Evolutionary conservation across 2,797 vertebrate genomes (phyloP).

Genomic region (Sebastes diaconus): DNA sequence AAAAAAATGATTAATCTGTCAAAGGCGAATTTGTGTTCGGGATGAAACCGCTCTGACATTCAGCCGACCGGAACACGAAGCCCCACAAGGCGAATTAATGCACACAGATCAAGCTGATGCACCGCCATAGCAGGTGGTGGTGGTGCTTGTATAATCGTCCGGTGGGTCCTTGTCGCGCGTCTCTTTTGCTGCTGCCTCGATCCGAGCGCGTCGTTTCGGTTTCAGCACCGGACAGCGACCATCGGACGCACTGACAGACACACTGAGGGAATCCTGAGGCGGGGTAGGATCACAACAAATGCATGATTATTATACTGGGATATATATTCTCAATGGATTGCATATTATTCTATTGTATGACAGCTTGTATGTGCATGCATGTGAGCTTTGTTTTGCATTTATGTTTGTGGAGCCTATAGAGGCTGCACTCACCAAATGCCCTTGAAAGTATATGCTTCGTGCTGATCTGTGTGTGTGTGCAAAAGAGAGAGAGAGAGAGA

Average conservation of each 20-base stretch:
- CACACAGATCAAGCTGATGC: slow-evolving; percentile 44
- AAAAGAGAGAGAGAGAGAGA: not conserved
- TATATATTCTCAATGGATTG: not conserved
- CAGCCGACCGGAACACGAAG: slow-evolving; percentile 25
- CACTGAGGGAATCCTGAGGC: slow-evolving; percentile 62
- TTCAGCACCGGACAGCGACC: slow-evolving; percentile 83
- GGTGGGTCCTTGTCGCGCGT: slow-evolving; percentile 45
- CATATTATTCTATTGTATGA: not conserved
- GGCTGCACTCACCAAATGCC: slow-evolving; percentile 63
- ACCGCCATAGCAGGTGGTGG: slow-evolving; percentile 60
- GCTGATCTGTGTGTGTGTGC: not conserved
- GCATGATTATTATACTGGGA: not conserved
- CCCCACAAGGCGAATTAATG: slow-evolving; percentile 12
- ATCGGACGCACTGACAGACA: slow-evolving; percentile 36
- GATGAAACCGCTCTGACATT: slow-evolving; percentile 67
- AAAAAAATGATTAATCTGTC: slow-evolving; percentile 76
- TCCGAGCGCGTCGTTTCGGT: slow-evolving; percentile 72
- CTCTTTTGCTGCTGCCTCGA: slow-evolving; percentile 51
- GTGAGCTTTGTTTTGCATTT: slow-evolving; percentile 1
- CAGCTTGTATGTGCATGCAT: not conserved
- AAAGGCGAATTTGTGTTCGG: slow-evolving; percentile 68
- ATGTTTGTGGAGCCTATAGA: slow-evolving; percentile 23
- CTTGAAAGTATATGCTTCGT: slow-evolving; percentile 71
- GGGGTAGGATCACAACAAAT: slow-evolving; percentile 47
- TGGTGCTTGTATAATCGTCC: slow-evolving; percentile 60